Conservation (phyloP, 2,888 invertebrate genomes). For the Drosophila falleni region DNA sequence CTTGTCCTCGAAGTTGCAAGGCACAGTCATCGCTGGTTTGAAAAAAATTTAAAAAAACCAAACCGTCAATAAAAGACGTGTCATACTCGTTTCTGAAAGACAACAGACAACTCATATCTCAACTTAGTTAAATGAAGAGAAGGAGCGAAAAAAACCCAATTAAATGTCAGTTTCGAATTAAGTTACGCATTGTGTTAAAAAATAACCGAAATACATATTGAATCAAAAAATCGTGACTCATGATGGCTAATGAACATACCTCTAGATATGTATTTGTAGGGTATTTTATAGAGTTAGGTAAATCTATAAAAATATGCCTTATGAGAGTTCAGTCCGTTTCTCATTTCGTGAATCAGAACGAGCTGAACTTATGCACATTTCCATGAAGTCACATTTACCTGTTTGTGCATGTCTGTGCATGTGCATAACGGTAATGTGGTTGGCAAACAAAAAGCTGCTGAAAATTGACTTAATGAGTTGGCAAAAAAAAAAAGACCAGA, state of each 20-base stretch:
- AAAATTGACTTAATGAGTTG: slow-evolving; percentile 47
- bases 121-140: slow-evolving; percentile 5
- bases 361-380: neutral
- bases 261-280: neutral
- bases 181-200: slow-evolving; percentile 53
- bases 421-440: slow-evolving; percentile 45
- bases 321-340: neutral
- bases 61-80: slow-evolving; percentile 33
- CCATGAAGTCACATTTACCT: slow-evolving; percentile 8
- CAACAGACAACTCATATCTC: slow-evolving; percentile 18
- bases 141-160: slow-evolving; percentile 33
- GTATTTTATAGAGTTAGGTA: neutral
- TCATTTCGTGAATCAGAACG: slow-evolving; percentile 36
- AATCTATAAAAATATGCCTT: neutral
- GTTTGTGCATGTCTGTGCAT: slow-evolving; percentile 27
- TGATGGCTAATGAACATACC: neutral
- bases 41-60: slow-evolving; percentile 20
- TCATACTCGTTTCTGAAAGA: slow-evolving; percentile 28
- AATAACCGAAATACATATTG: neutral
- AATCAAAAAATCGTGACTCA: slow-evolving; percentile 40
- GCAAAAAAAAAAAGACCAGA: slow-evolving; percentile 6
- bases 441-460: slow-evolving; percentile 31
- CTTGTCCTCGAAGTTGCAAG: slow-evolving; percentile 50
- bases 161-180: slow-evolving; percentile 38
- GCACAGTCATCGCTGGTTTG: slow-evolving; percentile 40